These are phyloP conservation scores for Tachystola acroxantha DNA, from an alignment of 2,888 invertebrate genomes.

Conservation along the genomic window DNA sequence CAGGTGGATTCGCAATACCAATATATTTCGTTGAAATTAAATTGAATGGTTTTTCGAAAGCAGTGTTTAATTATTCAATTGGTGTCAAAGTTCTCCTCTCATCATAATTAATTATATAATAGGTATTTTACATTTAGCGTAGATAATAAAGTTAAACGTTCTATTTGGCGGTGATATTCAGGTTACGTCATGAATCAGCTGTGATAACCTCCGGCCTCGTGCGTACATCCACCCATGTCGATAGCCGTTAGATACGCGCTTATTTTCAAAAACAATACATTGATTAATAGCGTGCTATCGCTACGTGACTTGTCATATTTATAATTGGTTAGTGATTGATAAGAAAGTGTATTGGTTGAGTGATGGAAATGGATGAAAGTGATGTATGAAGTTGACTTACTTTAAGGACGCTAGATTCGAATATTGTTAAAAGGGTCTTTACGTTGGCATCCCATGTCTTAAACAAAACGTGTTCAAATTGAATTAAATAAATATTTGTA, in stretches of 20 bases:
- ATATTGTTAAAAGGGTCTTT: too few relatives aligned
- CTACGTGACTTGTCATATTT: slow-evolving; percentile 4
- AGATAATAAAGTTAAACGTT: slow-evolving; percentile 3
- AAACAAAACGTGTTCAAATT: too few relatives aligned
- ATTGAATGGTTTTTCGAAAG: too few relatives aligned
- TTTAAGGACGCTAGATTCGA: too few relatives aligned
- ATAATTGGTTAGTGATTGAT: slow-evolving; percentile 1
- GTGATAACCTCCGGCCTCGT: slow-evolving; percentile 13
- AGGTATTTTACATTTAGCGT: background rate
- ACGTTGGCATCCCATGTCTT: too few relatives aligned
- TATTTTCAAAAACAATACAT: slow-evolving; percentile 12
- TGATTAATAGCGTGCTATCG: slow-evolving; percentile 2
- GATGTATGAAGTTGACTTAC: too few relatives aligned
- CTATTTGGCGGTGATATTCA: slow-evolving; percentile 9
- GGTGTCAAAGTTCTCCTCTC: too few relatives aligned
- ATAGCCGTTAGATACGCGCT: slow-evolving; percentile 10
- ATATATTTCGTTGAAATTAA: too few relatives aligned
- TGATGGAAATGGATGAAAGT: background rate
- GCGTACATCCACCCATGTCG: slow-evolving; percentile 9
- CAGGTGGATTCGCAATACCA: background rate
- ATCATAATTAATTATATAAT: background rate
- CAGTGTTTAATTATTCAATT: too few relatives aligned
- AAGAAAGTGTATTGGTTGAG: background rate
- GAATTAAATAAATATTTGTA: too few relatives aligned
- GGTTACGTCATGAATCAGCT: slow-evolving; percentile 12